These are phyloP conservation scores for Calypte anna DNA, from an alignment of 2,113 vertebrate genomes.

Conservation along the genomic window DNA sequence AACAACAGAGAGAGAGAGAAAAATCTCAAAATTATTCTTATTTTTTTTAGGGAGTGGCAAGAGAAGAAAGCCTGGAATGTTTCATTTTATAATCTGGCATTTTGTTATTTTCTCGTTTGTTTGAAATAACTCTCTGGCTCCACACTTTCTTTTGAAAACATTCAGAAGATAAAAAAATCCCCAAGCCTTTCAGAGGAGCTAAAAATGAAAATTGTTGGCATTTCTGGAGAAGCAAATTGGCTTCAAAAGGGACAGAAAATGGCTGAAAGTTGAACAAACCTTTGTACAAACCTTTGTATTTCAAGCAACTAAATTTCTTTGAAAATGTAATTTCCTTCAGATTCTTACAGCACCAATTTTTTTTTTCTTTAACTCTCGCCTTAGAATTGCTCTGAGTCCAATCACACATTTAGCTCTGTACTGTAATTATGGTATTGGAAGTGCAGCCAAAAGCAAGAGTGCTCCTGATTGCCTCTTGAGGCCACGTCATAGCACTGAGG, in stretches of 20 bases:
- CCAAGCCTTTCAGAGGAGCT: not conserved
- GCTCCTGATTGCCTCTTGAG: not conserved
- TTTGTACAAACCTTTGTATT: not conserved
- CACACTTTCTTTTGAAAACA: constrained; percentile 19
- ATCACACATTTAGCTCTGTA: not conserved
- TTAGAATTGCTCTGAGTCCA: not conserved
- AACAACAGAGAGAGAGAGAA: not conserved
- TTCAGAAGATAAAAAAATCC: constrained; percentile 4
- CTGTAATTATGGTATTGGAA: not conserved
- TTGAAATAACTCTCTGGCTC: constrained; percentile 32
- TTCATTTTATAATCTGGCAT: constrained; percentile 8
- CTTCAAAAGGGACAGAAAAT: constrained; percentile 11
- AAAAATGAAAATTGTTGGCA: constrained; percentile 45
- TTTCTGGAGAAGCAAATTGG: not conserved
- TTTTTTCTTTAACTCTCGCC: not conserved
- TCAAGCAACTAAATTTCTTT: constrained; percentile 15
- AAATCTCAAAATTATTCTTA: not conserved
- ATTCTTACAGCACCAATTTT: not conserved
- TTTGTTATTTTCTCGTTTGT: constrained; percentile 40
- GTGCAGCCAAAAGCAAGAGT: not conserved
- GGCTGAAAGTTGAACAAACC: not conserved
- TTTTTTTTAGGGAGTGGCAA: not conserved
- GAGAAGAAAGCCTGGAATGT: not conserved
- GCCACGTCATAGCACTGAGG: not conserved
- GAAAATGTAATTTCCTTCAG: not conserved